Base-by-base conservation (phyloP, 2,888 invertebrate species). In the Mythimna pallens region DNA sequence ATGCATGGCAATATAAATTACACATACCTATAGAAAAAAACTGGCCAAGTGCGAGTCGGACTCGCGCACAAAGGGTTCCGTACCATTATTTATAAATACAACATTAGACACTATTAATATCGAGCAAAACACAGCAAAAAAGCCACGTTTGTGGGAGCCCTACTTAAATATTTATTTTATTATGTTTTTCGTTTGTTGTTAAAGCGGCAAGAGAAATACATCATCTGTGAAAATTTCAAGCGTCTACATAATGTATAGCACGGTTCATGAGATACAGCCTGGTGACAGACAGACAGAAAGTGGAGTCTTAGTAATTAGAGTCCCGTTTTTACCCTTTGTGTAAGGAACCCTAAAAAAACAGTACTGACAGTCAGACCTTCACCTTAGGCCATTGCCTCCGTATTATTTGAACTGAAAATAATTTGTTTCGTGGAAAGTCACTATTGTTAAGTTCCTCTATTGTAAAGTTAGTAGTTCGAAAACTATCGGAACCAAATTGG, bases 361-460 rank as follows among this genome's bases (percentile, higher is more conserved):
- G 40, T 55, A 55, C n/a, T 68, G 30, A 43, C 54, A 36, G 25
- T 25, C 58, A 63, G 30, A 62, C 74, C 55, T 78, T 62, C 43
- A 82, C 67, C 58, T 65, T 9, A 50, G 80, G 80, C 50, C 80
- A 55, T 70, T 79, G 80, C 50, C 70, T 66, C 55, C 50, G 22
- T 43, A 68, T 59, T 62, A 58, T 30, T 65, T 69, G 52, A 50
- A 59, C 62, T 36, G 59, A 70, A 67, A 58, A 74, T 62, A 70
- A 74, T 54, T 65, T 43, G 55, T 70, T 78, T 63, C 79, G 22
- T 75, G 70, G 66, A 62, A 82, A 64, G 52, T 14, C 17, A 50
- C 69, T n/a, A 70, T 61, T 47, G 47, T 59, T 40, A 59, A 54
- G 47, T 59, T 73, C 68, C 25, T 36, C 4, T 25, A 17, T 75